phyloP scores from a whole-genome alignment of 30 jellyfish, hydroid and myxozoan species.

The Pseudorhiza aurosa region DNA sequence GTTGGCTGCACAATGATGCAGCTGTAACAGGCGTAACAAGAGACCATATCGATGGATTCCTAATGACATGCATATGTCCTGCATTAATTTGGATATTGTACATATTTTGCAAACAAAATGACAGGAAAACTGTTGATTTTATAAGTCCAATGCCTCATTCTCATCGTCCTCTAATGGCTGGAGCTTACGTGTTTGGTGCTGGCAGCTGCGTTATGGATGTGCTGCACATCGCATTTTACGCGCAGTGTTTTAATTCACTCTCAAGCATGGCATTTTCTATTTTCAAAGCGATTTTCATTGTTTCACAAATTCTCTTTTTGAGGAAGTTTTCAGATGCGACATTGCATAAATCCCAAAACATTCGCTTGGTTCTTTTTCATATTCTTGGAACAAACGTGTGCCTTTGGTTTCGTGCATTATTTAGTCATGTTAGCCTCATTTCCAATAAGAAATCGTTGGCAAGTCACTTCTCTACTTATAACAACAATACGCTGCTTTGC shows the following conservation, averaged over 20 bases:
- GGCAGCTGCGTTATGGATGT: slow-evolving; percentile 96
- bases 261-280: slow-evolving; percentile 88
- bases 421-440: slow-evolving; percentile 82
- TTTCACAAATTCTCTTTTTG: slow-evolving; percentile 79
- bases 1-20: slow-evolving; percentile 89
- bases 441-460: slow-evolving; percentile 5
- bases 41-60: slow-evolving; percentile 96
- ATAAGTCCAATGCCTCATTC: slow-evolving; percentile 94
- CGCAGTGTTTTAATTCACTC: slow-evolving; percentile 68
- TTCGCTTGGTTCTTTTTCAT: slow-evolving; percentile 90
- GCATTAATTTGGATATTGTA: slow-evolving; percentile 88
- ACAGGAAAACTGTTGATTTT: slow-evolving; percentile 92
- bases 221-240: slow-evolving; percentile 81
- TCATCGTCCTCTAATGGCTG: slow-evolving; percentile 95
- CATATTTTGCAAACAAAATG: slow-evolving; percentile 92
- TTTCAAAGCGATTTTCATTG: slow-evolving; percentile 82
- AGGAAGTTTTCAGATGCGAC: slow-evolving; percentile 94
- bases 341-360: slow-evolving; percentile 90
- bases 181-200: slow-evolving; percentile 97
- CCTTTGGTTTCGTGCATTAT: slow-evolving; percentile 95
- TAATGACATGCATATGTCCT: slow-evolving; percentile 95
- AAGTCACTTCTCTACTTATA: neutral
- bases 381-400: slow-evolving; percentile 93
- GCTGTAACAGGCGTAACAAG: slow-evolving; percentile 86
- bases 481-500: slow-evolving; percentile 56